phyloP scores from a whole-genome alignment of 2,797 vertebrate species.

The Oryzias sinensis region DNA sequence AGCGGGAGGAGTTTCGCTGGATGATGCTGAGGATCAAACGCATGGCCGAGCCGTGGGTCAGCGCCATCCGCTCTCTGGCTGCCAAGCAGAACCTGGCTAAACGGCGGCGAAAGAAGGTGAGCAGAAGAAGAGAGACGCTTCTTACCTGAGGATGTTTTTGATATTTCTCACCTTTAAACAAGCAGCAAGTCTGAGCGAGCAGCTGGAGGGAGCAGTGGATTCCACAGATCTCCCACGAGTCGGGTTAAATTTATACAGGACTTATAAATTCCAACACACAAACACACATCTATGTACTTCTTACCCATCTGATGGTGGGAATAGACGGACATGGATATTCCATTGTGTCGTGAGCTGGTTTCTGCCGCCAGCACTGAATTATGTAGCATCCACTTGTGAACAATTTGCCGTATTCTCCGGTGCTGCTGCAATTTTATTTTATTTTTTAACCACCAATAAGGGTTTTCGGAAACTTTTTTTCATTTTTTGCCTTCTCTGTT shows the following conservation, averaged over 20 bases:
- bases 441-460: background rate
- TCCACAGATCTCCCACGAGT: background rate
- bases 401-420: conserved; percentile 51
- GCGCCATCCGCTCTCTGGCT: conserved; percentile 89
- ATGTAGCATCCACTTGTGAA: conserved; percentile 49
- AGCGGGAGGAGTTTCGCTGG: conserved; percentile 96
- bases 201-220: background rate
- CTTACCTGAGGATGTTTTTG: too few species aligned
- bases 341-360: conserved; percentile 38
- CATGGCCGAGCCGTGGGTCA: conserved; percentile 95
- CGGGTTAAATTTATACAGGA: background rate
- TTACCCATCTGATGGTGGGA: conserved; percentile 15
- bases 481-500: background rate
- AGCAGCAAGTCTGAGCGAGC: background rate
- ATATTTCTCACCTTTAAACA: background rate
- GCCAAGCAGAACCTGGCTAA: conserved; percentile 89
- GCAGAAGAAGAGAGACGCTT: background rate
- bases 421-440: conserved; percentile 34
- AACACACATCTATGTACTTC: conserved; percentile 3
- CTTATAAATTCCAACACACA: conserved; percentile 1
- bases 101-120: conserved; percentile 91
- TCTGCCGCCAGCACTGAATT: conserved; percentile 53
- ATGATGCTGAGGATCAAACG: conserved; percentile 95
- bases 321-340: conserved; percentile 39
- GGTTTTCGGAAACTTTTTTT: background rate